Base-by-base conservation (phyloP, 2,797 vertebrate species). In the Smutsia temminckii region DNA sequence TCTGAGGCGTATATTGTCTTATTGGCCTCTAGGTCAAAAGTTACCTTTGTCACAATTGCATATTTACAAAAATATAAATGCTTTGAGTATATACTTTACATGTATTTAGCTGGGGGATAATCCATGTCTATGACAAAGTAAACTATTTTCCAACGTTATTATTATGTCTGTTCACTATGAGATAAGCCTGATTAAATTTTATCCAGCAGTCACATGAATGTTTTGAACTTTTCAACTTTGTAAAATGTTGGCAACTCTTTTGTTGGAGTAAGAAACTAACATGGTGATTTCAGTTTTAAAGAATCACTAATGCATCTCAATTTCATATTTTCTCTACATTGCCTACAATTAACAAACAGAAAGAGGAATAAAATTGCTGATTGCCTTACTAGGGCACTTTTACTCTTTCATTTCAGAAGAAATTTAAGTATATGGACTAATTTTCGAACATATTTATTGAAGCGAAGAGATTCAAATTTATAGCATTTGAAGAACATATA, bases 371-470 rank as follows among this genome's bases (percentile, higher is more conserved):
- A 93, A 86, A 49, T 12, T 83, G 18, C 57, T 53, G 17, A 78
- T 59, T 55, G 1, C 23, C 27, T 88, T 53, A 37, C 55, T 53
- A 81, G 21, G 27, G 20, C 25, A 32, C 68, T 86, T 79, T 95
- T 93, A 93, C 37, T 93, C 25, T 42, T 66, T 10, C 10, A 81
- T 84, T 92, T 95, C 74, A 87, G 84, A 85, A 85, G 21, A 72
- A 66, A 95, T 69, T 64, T 42, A 85, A 96, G 93, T 77, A 66
- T 55, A n/a, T 51, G 86, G 61, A 94, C 59, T 97, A 85, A 93
- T 96, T 97, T 95, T 96, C 64, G 96, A 91, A 49, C 71, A 6
- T 69, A 91, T 97, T 91, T 93, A 92, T 18, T 93, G 74, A 94
- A 84, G 13, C 86, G 64, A 95, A 96, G 85, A 97, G 34, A 68